Conservation (phyloP, 1,140 invertebrate species). For the Bombus soroeensis region DNA sequence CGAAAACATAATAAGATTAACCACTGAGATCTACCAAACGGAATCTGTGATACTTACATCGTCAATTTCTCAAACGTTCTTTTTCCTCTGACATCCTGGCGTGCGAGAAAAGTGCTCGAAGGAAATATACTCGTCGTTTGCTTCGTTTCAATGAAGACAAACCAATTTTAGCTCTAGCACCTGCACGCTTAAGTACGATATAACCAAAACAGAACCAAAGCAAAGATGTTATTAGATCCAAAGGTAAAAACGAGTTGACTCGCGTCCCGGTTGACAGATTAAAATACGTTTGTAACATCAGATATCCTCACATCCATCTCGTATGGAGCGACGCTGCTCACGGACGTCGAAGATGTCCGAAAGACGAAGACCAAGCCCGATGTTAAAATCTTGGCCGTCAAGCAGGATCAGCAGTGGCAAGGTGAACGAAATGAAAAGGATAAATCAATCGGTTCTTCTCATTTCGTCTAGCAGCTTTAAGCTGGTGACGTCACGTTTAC, state of each 20-base stretch:
- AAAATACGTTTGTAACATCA: background rate
- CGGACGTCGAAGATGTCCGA: background rate
- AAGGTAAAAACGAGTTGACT: background rate
- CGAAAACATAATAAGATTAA: too few species aligned
- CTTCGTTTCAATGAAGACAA: too few species aligned
- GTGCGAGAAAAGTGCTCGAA: too few species aligned
- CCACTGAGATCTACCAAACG: too few species aligned
- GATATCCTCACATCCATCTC: background rate
- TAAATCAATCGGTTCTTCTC: constrained; percentile 60
- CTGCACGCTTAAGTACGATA: background rate
- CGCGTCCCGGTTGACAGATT: background rate
- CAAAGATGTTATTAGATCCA: background rate
- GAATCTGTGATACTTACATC: too few species aligned
- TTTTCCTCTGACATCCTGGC: too few species aligned
- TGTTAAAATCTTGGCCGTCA: background rate
- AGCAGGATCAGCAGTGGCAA: background rate
- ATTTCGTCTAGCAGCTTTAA: constrained; percentile 72
- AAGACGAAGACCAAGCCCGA: background rate
- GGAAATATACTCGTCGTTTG: too few species aligned
- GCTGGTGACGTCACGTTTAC: constrained; percentile 75
- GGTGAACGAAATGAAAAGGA: constrained; percentile 53
- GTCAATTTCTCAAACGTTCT: too few species aligned
- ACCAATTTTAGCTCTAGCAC: too few species aligned
- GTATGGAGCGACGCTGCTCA: background rate
- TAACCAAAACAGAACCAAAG: background rate